Evolutionary conservation across 2,113 vertebrate genomes (phyloP).

Genomic region (Microtus ochrogaster): DNA sequence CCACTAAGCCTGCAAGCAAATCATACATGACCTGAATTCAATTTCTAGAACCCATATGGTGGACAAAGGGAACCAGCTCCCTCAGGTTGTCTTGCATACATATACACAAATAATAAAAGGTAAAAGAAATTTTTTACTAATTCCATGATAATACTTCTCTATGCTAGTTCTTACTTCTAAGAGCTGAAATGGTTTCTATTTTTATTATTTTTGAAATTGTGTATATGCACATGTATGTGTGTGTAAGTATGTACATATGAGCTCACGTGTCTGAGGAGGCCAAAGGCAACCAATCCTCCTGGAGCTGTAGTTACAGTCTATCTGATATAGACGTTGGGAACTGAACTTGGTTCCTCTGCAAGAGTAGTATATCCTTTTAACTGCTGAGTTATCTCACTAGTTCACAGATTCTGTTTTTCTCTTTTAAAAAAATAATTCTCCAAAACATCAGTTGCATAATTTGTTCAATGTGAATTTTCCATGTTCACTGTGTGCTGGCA

Average conservation of each 20-base stretch:
- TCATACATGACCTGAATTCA: neutral
- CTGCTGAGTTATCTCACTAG: neutral
- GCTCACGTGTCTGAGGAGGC: neutral
- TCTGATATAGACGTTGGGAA: neutral
- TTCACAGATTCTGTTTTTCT: too few relatives aligned
- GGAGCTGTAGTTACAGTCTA: neutral
- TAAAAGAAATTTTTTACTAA: neutral
- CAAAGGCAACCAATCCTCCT: neutral
- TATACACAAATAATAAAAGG: neutral
- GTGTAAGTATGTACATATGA: neutral
- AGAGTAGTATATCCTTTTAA: neutral
- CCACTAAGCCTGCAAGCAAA: neutral
- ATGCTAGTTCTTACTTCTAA: neutral
- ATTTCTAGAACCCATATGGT: neutral
- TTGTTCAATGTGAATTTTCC: neutral
- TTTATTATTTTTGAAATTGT: neutral
- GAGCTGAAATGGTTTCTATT: slow-evolving; percentile 41
- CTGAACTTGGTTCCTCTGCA: neutral
- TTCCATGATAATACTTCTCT: neutral
- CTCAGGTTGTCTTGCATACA: too few relatives aligned
- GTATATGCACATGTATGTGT: neutral
- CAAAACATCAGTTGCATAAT: neutral
- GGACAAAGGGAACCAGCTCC: neutral
- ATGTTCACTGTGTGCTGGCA: rapidly evolving
- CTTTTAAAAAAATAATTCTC: neutral